Conservation (phyloP, 2,888 invertebrate species). For the Timema cristinae region DNA sequence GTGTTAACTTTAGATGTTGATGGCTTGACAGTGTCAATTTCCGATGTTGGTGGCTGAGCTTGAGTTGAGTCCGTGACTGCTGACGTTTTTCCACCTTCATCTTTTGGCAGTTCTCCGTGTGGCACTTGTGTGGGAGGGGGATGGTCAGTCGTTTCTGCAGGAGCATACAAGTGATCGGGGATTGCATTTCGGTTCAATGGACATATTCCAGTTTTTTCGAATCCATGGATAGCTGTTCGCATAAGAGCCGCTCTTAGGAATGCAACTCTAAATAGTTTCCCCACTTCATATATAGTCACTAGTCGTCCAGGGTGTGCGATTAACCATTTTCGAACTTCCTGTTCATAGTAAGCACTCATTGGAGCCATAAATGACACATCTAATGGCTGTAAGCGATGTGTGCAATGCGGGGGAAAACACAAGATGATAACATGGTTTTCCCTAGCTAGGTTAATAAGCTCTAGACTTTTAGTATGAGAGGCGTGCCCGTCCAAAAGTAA, state of each 20-base stretch:
- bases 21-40: too few species aligned
- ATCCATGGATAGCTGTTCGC: background rate
- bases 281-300: conserved; percentile 11
- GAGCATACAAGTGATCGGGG: too few species aligned
- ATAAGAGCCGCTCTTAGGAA: background rate
- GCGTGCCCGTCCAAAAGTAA: background rate
- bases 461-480: conserved; percentile 5
- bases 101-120: too few species aligned
- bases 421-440: background rate
- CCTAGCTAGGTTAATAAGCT: conserved; percentile 11
- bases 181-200: background rate
- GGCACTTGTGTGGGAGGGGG: too few species aligned
- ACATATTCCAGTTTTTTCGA: conserved; percentile 3
- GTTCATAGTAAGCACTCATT: background rate
- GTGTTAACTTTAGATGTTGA: too few species aligned
- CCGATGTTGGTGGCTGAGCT: too few species aligned
- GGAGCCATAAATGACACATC: conserved; percentile 10
- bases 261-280: background rate
- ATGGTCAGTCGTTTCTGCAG: too few species aligned
- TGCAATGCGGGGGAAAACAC: conserved; percentile 9
- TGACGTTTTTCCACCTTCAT: too few species aligned
- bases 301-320: background rate
- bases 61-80: too few species aligned
- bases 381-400: background rate
- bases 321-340: conserved; percentile 9